Base-by-base conservation (phyloP, 2,888 invertebrate genomes). In the Apamea crenata region DNA sequence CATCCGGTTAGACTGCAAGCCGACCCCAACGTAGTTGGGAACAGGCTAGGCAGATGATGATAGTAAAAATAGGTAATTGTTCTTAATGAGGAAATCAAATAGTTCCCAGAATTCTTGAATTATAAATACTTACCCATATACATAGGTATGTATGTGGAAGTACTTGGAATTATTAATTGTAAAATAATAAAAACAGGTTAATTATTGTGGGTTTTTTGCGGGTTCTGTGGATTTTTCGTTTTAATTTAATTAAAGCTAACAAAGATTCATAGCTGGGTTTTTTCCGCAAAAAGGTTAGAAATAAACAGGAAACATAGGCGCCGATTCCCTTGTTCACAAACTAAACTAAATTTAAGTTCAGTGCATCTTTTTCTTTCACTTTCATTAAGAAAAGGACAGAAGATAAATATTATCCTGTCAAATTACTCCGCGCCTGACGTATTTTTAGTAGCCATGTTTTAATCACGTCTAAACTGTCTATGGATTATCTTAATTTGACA, bases 71-170 rank as follows among this genome's bases (percentile, higher is more conserved):
- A 56, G 25, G 56, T 56, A 10, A 40, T 14, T 29, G 8, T 32
- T 40, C 25, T 65, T 0, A 25, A 63, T 36, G 29, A 80, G 63
- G 63, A 69, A 78, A 78, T 61, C 36, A 50, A 61, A 40, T 4
- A 50, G 2, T 2, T 56, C 53, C 14, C 10, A 18, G 53, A 70
- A 80, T n/a, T 63, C 2, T 25, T 1, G n/a, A 50, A 40, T 40
- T 50, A 78, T 63, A 32, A 36, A 63, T n/a, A 47, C n/a, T n/a
- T n/a, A n/a, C 0, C 2, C 21, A 0, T 21, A 0, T n/a, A n/a
- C n/a, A n/a, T 36, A n/a, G 4, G 63, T 32, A 44, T 1, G 44
- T 40, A 29, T 16, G 2, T 36, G 1, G n/a, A 18, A 67, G 25
- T 61, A 63, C 61, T 21, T 2, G 12, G 25, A 78, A 68, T 56